Base-by-base conservation (phyloP, 2,888 invertebrate species). In the Sarcophaga caerulescens region DNA sequence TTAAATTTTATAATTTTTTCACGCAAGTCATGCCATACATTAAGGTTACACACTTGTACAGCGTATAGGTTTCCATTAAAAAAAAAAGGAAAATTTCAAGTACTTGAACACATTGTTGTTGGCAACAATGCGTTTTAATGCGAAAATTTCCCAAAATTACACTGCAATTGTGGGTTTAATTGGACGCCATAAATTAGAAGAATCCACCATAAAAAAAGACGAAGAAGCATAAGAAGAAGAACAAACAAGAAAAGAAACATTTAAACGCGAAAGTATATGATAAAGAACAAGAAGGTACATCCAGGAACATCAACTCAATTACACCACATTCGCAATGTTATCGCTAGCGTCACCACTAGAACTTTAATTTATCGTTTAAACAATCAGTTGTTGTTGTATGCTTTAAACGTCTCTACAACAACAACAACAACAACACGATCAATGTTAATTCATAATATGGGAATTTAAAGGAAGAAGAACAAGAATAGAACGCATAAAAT, bases 401-500 rank as follows among this genome's bases (percentile, higher is more conserved):
- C 10, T 35, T 35, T 35, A 35, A 35, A 35, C 8, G 35, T 35
- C 35, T 35, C 35, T 35, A 10, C 35, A 35, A 35, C 0, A 35
- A 6, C 35, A 8, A 35, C 8, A 8, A 35, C 8, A 35, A 35
- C 35, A 35, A 35, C 35, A 35, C 10, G 2, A 35, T 10, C 35
- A 35, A 35, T 35, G 35, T 35, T 35, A 35, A 35, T 35, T 52
- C 52, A 52, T 68, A 44, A 66, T 70, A 60, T 68, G 68, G 66
- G 23, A 57, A 60, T 52, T 66, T 66, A 66, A 45, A 19, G 21
- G 2, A 35, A 35, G 35, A 35, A 35, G 35, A 35, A 35, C 35
- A 71, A 71, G 17, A 47, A 70, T 65, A 65, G 80, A 70, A 84
- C 86, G 85, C 85, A 81, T 85, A 86, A 35, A 88, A 88, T 88